Percentiles rank a stretch among this genome's conserved stretches.
Conservation (phyloP, 2,888 invertebrate genomes). For the Caenorhabditis macrosperma region DNA sequence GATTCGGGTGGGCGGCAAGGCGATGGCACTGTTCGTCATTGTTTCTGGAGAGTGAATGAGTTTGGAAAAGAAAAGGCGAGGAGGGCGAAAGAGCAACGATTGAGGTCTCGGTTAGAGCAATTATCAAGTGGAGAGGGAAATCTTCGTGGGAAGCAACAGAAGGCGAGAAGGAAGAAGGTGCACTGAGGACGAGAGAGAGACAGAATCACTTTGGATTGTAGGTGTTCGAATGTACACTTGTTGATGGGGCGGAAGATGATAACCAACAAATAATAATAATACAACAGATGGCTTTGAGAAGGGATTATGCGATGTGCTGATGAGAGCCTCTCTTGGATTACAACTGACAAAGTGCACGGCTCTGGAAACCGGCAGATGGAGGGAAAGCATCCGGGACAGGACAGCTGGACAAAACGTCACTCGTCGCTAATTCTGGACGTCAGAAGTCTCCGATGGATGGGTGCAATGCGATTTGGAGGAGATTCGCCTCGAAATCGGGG, state of each 20-base stretch:
- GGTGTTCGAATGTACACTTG: no score
- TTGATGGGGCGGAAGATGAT: not conserved
- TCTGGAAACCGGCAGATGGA: no score
- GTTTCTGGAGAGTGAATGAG: not conserved
- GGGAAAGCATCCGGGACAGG: no score
- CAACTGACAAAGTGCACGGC: no score
- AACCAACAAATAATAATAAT: constrained; percentile 9
- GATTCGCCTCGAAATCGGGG: constrained; percentile 23
- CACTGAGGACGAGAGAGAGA: constrained; percentile 8
- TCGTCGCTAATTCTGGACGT: constrained; percentile 18
- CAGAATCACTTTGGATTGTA: not conserved
- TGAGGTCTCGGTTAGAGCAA: constrained; percentile 14
- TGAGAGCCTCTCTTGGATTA: not conserved
- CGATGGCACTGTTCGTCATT: constrained; percentile 55
- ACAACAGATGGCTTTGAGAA: constrained; percentile 18
- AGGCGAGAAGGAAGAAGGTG: not conserved
- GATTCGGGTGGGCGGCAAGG: constrained; percentile 45
- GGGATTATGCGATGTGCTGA: constrained; percentile 6
- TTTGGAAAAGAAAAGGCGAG: not conserved
- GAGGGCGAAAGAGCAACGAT: not conserved
- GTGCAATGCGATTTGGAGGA: constrained; percentile 26
- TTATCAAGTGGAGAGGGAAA: constrained; percentile 37
- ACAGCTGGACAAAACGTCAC: constrained; percentile 17
- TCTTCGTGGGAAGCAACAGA: constrained; percentile 37
- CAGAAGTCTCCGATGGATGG: constrained; percentile 15